phyloP scores from a whole-genome alignment of 2,113 vertebrate genomes.

The Cryptomyrus ogoouensis region DNA sequence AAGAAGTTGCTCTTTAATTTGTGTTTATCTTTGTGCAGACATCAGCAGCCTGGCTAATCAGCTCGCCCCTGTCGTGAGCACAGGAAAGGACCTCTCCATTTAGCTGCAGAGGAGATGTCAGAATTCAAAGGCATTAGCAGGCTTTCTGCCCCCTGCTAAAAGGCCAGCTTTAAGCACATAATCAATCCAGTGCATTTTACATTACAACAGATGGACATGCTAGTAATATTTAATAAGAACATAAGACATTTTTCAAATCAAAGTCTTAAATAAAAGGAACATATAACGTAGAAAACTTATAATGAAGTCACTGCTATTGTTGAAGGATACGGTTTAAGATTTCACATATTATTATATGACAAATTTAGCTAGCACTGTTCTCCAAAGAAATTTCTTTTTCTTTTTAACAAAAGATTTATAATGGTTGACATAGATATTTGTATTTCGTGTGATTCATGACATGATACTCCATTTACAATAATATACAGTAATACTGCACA shows the following conservation, averaged over 20 bases:
- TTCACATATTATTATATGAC: not conserved
- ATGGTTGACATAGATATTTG: not conserved
- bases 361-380: not conserved
- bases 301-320: not conserved
- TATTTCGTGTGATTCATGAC: not conserved
- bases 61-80: not conserved
- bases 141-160: not conserved
- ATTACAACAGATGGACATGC: not conserved
- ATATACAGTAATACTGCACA: not conserved
- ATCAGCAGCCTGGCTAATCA: conserved; percentile 26
- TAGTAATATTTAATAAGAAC: not conserved
- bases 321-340: not conserved
- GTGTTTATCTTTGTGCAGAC: conserved; percentile 5
- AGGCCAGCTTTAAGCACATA: not conserved
- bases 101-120: conserved; percentile 12
- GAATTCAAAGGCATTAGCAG: conserved; percentile 8
- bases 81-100: conserved; percentile 25
- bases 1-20: not conserved
- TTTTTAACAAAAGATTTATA: not conserved
- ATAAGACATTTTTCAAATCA: not conserved
- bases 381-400: not conserved
- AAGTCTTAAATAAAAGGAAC: not conserved
- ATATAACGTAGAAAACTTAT: not conserved
- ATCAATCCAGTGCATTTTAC: not conserved
- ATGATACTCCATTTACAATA: not conserved